Evolutionary conservation across 2,797 vertebrate species (phyloP), one percentile per base, ranked within the genome.

Genomic region (Limosa lapponica): DNA sequence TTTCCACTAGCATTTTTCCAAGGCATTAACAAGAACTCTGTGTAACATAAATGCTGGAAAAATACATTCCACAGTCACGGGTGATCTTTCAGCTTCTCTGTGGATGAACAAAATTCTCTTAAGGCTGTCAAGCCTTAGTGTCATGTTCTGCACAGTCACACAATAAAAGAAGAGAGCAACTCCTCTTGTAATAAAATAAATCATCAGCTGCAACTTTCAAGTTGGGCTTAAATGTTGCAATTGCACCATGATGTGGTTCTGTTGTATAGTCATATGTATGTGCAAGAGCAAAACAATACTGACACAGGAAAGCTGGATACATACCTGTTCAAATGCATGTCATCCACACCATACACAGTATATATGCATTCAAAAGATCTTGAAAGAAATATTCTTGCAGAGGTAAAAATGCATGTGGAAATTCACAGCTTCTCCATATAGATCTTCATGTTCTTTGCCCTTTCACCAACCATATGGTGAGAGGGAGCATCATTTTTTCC

Each of bases 71-170:
- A 75, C 7, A 72, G 54, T 62, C 41, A 70, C 28, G 74, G 41
- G 22, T 65, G 30, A 46, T 78, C 23, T 74, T 92, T 87, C 57
- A 72, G 7, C 18, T 83, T 69, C 46, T 81, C 61, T 55, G 34
- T 30, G 23, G 46, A 82, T 87, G 30, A 85, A 34, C 9, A 90
- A 86, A 84, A 84, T 66, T 94, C 48, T 88, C 18, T 75, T 55
- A 64, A 72, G 36, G 13, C 25, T 94, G 46, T 75, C 62, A 86
- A 37, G 10, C 16, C n/a, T 75, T 89, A 58, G 8, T 18, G 22
- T 82, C 48, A 46, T 57, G 22, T 79, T 95, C 66, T 80, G 28
- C 32, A 66, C 37, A 78, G 37, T 62, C 64, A 77, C 86, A 86
- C 7, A 87, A 51, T 59, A 48, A 46, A 90, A 79, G 20, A 72